Base-by-base conservation (phyloP, 2,888 invertebrate species). In the Graphium colonna region DNA sequence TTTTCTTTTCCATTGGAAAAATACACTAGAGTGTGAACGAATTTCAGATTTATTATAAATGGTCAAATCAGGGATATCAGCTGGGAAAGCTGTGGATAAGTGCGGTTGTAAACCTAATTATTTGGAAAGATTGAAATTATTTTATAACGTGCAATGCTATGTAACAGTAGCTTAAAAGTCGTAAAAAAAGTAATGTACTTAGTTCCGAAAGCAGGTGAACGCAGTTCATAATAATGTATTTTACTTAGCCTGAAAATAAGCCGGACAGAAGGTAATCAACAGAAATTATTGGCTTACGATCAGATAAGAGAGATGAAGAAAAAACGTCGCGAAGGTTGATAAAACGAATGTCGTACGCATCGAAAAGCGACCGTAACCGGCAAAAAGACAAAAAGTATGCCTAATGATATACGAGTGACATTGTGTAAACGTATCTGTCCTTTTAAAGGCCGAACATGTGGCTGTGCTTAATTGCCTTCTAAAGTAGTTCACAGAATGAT, bases 401-500 rank as follows among this genome's bases (percentile, higher is more conserved):
- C 44, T 44, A 38, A 53, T 53, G 53, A 53, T 42, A 51, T 33
- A 55, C 39, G 56, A 51, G 43, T 52, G 51, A 51, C 52, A 59
- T 52, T 41, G 46, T 41, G 33, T n/a, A 33, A 46, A 46, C 33
- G 21, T 52, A 46, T 52, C 46, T 51, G 45, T 51, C 52, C 52
- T 46, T 52, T 46, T 46, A 46, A 18, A 52, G 46, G 39, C 42
- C 42, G 41, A 31, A 28, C 52, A 52, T 45, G 18, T 52, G 56
- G 46, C 26, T 42, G 17, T 43, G 44, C 56, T 53, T 59, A 58
- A 56, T 46, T 56, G 56, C 52, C 52, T 51, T 46, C 53, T 52
- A 54, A 53, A 59, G 46, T 49, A 53, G 51, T 54, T 48, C 51
- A 48, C 38, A 55, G 63, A 56, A 57, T 60, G 59, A 60, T 54